Conservation (phyloP, 2,888 invertebrate genomes). For the Cyrtodaria siliqua region DNA sequence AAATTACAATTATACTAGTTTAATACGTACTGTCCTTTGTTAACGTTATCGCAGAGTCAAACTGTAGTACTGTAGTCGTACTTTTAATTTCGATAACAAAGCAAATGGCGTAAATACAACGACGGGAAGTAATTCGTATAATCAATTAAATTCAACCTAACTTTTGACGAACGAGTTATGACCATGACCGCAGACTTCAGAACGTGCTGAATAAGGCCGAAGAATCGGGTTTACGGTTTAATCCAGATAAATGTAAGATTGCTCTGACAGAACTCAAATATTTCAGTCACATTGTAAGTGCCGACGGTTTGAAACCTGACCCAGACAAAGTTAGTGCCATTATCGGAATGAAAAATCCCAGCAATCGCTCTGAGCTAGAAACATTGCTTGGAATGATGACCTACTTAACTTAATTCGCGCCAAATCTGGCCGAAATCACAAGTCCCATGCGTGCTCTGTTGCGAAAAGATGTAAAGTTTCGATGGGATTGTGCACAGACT, state of each 20-base stretch:
- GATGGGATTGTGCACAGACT: conserved; percentile 15
- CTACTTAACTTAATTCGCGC: conserved; percentile 46
- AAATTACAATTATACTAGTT: too few relatives aligned
- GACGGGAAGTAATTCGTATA: too few relatives aligned
- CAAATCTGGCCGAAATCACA: conserved; percentile 37
- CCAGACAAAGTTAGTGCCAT: conserved; percentile 12
- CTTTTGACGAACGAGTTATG: background rate
- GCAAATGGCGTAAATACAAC: too few relatives aligned
- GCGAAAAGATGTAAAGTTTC: conserved; percentile 27
- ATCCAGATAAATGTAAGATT: conserved; percentile 15
- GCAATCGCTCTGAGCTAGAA: conserved; percentile 19
- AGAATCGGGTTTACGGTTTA: conserved; percentile 17
- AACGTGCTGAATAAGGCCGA: background rate
- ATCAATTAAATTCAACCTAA: too few relatives aligned
- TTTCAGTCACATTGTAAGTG: conserved; percentile 15
- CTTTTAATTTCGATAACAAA: too few relatives aligned
- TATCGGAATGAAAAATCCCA: conserved; percentile 3
- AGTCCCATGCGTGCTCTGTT: conserved; percentile 32
- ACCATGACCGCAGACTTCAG: conserved; percentile 13
- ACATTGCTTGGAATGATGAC: conserved; percentile 45
- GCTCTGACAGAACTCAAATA: conserved; percentile 6
- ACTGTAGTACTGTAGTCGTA: too few relatives aligned
- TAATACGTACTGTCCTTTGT: too few relatives aligned
- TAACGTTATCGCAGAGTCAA: too few relatives aligned
- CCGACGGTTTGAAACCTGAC: conserved; percentile 9